Percentiles rank a stretch among this genome's conserved stretches.
Evolutionary conservation across 2,113 vertebrate species (phyloP).

Genomic region (Poeciliopsis retropinna): DNA sequence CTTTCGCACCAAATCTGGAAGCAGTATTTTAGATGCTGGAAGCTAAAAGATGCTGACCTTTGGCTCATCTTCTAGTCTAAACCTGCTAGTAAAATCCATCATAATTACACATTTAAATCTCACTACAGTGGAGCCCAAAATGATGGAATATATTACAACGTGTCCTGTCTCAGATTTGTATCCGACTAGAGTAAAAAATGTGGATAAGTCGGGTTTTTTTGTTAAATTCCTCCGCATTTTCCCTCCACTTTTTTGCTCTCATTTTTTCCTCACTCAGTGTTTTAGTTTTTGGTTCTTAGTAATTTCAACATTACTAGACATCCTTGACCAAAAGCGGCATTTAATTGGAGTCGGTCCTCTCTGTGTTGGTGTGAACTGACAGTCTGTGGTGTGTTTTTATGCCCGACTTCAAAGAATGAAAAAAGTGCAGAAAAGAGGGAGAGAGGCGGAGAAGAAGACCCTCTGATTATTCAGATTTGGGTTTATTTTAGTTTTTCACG

Average conservation of each 20-base stretch:
- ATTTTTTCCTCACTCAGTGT: background rate
- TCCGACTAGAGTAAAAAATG: background rate
- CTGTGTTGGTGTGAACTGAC: slow-evolving; percentile 7
- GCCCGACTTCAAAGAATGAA: slow-evolving; percentile 1
- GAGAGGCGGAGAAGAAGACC: slow-evolving; percentile 10
- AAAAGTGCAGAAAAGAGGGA: background rate
- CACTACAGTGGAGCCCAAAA: background rate
- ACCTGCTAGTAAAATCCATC: no score
- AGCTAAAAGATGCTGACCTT: no score
- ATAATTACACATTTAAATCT: no score
- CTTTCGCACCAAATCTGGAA: no score
- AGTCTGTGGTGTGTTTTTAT: slow-evolving; percentile 23
- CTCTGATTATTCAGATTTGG: background rate
- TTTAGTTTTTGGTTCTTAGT: background rate
- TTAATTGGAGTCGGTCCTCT: slow-evolving; percentile 33
- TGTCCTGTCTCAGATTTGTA: background rate
- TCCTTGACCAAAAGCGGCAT: slow-evolving; percentile 47
- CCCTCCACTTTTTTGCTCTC: background rate
- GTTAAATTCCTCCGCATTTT: background rate
- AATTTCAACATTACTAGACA: background rate
- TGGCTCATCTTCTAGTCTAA: no score
- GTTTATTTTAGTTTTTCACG: background rate
- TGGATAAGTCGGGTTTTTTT: background rate
- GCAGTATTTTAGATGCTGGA: no score
- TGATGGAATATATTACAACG: background rate